Evolutionary conservation across 2,888 invertebrate genomes (phyloP).

Genomic region (Heliconius aoede): DNA sequence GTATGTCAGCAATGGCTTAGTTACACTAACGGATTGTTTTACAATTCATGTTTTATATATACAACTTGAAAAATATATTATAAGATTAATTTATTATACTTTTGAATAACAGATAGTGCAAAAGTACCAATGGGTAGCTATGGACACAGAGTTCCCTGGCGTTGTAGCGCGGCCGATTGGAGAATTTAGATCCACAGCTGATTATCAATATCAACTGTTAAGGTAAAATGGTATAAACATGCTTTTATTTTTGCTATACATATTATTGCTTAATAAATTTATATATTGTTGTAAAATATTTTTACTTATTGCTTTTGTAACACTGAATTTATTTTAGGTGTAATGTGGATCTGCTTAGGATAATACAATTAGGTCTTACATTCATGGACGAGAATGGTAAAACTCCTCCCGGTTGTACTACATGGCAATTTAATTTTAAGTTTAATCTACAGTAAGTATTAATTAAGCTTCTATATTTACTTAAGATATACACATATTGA

Average conservation of each 20-base stretch:
- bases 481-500: background rate
- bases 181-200: conserved; percentile 92
- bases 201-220: conserved; percentile 94
- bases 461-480: conserved; percentile 16
- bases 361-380: conserved; percentile 96
- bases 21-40: background rate
- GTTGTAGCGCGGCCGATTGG: conserved; percentile 98
- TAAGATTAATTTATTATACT: background rate
- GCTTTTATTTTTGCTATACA: background rate
- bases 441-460: conserved; percentile 93
- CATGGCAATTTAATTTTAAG: conserved; percentile 99
- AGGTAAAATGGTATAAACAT: conserved; percentile 60
- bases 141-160: conserved; percentile 99
- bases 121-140: conserved; percentile 89
- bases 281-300: background rate
- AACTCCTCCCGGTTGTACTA: conserved; percentile 92
- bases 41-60: background rate
- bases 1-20: conserved; percentile 63
- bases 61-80: background rate
- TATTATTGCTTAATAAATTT: background rate
- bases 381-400: conserved; percentile 97
- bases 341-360: conserved; percentile 96
- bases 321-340: conserved; percentile 75
- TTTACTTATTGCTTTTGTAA: background rate
- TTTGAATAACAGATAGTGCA: conserved; percentile 82